Base-by-base conservation (phyloP, 2,113 vertebrate species). In the Odobenus rosmarus region DNA sequence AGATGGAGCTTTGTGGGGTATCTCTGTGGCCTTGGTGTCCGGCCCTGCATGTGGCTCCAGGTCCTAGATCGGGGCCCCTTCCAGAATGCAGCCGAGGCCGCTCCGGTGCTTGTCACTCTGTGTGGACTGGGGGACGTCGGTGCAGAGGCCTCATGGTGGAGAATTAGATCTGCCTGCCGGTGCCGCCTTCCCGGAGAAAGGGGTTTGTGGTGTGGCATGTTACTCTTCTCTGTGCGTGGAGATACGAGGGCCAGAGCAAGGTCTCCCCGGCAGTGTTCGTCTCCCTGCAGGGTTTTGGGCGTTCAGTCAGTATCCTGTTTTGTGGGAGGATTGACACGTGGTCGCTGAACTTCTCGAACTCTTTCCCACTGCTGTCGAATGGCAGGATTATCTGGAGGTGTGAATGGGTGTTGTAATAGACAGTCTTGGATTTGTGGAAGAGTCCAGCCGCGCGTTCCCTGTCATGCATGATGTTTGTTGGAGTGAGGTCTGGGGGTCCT, bases 41-140 rank as follows among this genome's bases (percentile, higher is more conserved):
- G 18, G 23, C 42, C n/a, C 57, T 3, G 0, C 84, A 71, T 16
- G 5, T 1, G 9, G 71, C 59, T 53, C 2, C 8, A 39, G 26
- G 53, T 67, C 55, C 46, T 49, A 4, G 31, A 33, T 13, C 15
- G 23, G 18, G 64, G 31, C 7, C 11, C 42, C 33, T 42, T 42
- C 49, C 39, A 5, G 90, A 36, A 26, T 28, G 67, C 53, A n/a
- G 28, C 72, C 88, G 14, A 21, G 21, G 31, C 46, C 1, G 5
- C 1, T 21, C 1, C 2, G 42, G 18, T 36, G 55, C 59, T 19
- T 7, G 42, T 18, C 46, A 3, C 57, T 18, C 62, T 19, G 21
- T 3, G 55, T 6, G 55, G 2, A 18, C 42, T 67, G 3, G 14
- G 64, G 64, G n/a, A 59, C 15, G 16, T 33, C n/a, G 64, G 16